phyloP scores from a whole-genome alignment of 2,888 invertebrate genomes.

The Pammene fasciana region DNA sequence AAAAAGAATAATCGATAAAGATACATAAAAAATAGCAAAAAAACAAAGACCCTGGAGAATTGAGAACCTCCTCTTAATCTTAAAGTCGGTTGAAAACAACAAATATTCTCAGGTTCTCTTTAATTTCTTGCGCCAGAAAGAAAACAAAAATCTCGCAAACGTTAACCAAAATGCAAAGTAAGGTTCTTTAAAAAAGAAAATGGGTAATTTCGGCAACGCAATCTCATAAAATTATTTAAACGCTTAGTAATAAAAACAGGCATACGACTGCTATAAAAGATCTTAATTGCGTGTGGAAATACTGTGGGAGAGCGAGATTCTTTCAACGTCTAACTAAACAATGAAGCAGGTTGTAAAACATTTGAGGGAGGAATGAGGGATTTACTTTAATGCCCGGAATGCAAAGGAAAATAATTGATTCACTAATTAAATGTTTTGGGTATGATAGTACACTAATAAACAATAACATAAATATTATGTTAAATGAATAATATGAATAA shows the following conservation, averaged over 20 bases:
- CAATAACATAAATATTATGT: too few relatives aligned
- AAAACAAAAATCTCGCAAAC: conserved; percentile 50
- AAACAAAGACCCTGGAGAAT: too few relatives aligned
- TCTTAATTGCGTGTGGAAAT: conserved; percentile 68
- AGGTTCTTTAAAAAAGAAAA: conserved; percentile 71
- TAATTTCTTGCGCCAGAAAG: neutral
- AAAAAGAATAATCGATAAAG: too few relatives aligned
- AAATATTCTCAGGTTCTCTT: neutral
- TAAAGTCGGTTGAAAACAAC: too few relatives aligned
- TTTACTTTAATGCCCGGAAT: neutral
- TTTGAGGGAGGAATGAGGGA: neutral
- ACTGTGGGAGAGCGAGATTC: conserved; percentile 41
- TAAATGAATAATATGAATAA: too few relatives aligned
- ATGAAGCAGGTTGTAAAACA: conserved; percentile 33
- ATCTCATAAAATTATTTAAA: conserved; percentile 80
- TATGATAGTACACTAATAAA: too few relatives aligned
- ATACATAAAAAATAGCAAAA: too few relatives aligned
- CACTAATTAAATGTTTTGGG: neutral
- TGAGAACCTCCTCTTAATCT: too few relatives aligned
- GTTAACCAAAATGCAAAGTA: conserved; percentile 59
- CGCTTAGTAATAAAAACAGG: conserved; percentile 75
- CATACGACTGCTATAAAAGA: conserved; percentile 71
- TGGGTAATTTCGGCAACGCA: conserved; percentile 72
- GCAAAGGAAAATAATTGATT: neutral
- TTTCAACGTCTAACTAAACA: conserved; percentile 46